A percentile compares a stretch with the other conserved stretches of the same genome.
These are phyloP conservation scores for Sminthurides aquaticus DNA, from an alignment of 2,888 invertebrate genomes.

Conservation along the genomic window DNA sequence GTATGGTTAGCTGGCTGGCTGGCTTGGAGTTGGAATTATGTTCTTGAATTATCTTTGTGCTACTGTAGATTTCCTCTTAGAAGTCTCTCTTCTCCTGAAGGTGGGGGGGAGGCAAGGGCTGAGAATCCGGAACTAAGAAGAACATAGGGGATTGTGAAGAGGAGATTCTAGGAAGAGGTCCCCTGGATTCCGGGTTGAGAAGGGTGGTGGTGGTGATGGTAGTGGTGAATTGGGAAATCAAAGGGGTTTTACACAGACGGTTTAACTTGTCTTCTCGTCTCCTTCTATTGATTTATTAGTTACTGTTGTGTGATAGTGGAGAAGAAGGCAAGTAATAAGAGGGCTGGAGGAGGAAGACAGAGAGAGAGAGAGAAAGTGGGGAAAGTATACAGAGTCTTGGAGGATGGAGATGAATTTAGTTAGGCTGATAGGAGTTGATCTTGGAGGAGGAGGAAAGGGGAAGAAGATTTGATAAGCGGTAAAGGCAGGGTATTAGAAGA, in stretches of 20 bases:
- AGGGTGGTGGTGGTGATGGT: not conserved
- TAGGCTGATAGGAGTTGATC: not conserved
- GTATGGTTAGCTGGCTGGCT: too few relatives aligned
- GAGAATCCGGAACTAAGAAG: not conserved
- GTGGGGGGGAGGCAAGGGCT: too few relatives aligned
- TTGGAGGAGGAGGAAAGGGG: not conserved
- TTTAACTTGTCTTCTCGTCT: slow-evolving; percentile 25
- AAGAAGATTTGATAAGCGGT: not conserved
- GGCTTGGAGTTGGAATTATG: not conserved
- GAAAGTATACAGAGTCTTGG: not conserved
- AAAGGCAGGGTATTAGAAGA: not conserved
- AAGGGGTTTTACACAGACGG: slow-evolving; percentile 24
- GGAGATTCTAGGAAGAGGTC: too few relatives aligned
- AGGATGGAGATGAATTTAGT: not conserved
- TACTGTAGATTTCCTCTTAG: not conserved
- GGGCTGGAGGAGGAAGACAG: not conserved
- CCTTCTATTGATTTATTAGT: slow-evolving; percentile 24
- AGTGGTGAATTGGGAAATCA: slow-evolving; percentile 8
- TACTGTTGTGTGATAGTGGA: not conserved
- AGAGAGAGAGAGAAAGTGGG: not conserved
- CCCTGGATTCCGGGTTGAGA: not conserved
- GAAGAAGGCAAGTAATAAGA: not conserved
- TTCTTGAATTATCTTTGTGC: not conserved
- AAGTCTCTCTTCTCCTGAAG: not conserved
- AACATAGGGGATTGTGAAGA: too few relatives aligned